Percentiles rank a stretch among this genome's conserved stretches.
Evolutionary conservation across 2,888 invertebrate genomes (phyloP).

Genomic region (Muschampia plurimacula): DNA sequence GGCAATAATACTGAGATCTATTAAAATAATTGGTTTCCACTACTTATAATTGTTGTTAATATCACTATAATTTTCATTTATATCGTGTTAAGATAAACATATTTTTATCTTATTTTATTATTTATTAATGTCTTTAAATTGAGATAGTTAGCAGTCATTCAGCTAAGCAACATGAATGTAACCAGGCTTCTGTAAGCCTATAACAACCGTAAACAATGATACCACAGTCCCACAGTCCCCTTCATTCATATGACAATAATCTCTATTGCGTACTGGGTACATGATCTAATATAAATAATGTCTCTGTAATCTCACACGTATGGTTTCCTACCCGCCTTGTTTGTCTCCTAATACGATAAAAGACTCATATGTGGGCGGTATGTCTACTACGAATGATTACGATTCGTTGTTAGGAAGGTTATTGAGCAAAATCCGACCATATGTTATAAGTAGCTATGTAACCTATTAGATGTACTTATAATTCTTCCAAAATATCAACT

Average conservation of each 20-base stretch:
- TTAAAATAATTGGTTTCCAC: no score
- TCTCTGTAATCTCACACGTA: slow-evolving; percentile 14
- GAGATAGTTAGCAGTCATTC: background rate
- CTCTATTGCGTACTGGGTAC: background rate
- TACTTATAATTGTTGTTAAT: no score
- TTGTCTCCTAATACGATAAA: slow-evolving; percentile 15
- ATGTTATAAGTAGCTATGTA: background rate
- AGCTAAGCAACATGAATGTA: background rate
- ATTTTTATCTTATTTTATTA: no score
- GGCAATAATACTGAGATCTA: no score
- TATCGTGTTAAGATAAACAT: no score
- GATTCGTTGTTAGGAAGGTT: background rate
- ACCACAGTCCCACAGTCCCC: no score
- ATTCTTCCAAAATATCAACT: no score
- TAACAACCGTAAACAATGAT: no score
- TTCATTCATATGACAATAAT: background rate
- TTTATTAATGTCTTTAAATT: background rate
- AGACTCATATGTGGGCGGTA: slow-evolving; percentile 8
- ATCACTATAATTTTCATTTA: no score
- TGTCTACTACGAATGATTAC: slow-evolving; percentile 9
- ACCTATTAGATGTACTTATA: no score
- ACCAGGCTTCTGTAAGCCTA: background rate
- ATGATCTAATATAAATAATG: slow-evolving; percentile 13
- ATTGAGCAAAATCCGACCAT: background rate
- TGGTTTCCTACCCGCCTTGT: slow-evolving; percentile 21